phyloP scores from a whole-genome alignment of 2,888 invertebrate species.

The Campoplex capitator region DNA sequence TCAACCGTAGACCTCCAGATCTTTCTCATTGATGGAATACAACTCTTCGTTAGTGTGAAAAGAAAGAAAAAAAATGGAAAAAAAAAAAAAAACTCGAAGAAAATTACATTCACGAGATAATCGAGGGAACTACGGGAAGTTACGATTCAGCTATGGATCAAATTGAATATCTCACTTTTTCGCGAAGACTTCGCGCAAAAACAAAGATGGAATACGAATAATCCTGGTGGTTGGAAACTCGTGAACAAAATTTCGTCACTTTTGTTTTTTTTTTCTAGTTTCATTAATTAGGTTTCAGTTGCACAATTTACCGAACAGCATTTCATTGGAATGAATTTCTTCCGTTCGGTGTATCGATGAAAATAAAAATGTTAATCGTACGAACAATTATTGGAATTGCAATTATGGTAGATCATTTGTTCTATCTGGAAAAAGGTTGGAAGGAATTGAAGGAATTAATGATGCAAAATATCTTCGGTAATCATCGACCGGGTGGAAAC shows the following conservation, averaged over 20 bases:
- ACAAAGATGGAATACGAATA: background rate
- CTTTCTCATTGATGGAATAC: conserved; percentile 55
- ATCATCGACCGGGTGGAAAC: background rate
- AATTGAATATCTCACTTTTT: background rate
- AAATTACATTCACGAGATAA: conserved; percentile 45
- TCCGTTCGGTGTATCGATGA: too few relatives aligned
- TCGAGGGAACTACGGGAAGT: conserved; percentile 31
- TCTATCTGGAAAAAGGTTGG: too few relatives aligned
- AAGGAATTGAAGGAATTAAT: background rate
- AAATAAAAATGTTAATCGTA: too few relatives aligned
- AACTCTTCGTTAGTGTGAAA: conserved; percentile 32
- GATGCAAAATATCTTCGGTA: conserved; percentile 57
- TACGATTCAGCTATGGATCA: conserved; percentile 37
- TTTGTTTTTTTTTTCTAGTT: background rate
- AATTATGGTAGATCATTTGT: too few relatives aligned
- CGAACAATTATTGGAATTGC: too few relatives aligned
- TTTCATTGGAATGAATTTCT: too few relatives aligned
- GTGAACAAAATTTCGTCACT: background rate
- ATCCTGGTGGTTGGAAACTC: background rate
- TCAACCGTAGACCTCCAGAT: conserved; percentile 44
- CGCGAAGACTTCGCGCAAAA: conserved; percentile 7
- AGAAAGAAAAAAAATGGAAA: conserved; percentile 14
- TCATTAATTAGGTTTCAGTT: background rate
- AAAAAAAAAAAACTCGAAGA: too few relatives aligned
- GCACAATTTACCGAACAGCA: background rate